These are phyloP conservation scores for Lutraria lutraria DNA, from an alignment of 2,888 invertebrate genomes.

Conservation along the genomic window DNA sequence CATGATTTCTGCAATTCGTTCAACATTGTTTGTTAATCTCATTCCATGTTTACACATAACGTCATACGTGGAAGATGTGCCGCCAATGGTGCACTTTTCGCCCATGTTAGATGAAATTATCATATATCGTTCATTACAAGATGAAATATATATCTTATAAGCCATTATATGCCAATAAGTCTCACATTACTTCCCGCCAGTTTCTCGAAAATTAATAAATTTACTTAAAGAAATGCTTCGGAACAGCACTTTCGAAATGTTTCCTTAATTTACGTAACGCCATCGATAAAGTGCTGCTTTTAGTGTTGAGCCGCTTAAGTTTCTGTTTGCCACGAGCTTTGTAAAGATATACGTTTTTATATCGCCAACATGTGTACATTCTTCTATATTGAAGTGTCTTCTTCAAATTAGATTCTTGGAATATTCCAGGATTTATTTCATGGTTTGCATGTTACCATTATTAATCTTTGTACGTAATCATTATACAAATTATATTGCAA, in stretches of 20 bases:
- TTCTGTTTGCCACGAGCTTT: not conserved
- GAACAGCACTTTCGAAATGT: not conserved
- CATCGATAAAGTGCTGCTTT: not conserved
- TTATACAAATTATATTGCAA: not conserved
- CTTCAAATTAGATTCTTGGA: not conserved
- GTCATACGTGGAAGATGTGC: no score
- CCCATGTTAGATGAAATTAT: no score
- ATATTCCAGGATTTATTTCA: not conserved
- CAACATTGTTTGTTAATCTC: not conserved
- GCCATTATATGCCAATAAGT: no score
- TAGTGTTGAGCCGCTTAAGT: not conserved
- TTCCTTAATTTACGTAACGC: not conserved
- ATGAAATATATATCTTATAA: no score
- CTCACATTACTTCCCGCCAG: not conserved
- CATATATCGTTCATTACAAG: no score
- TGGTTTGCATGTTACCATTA: not conserved
- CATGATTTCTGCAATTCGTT: conserved; percentile 1
- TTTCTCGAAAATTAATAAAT: not conserved
- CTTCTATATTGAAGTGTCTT: not conserved
- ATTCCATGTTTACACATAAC: not conserved
- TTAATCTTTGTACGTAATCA: not conserved
- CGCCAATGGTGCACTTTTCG: no score
- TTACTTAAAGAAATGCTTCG: not conserved
- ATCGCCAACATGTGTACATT: not conserved
- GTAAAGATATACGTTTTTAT: not conserved